Conservation (phyloP, 1,140 invertebrate species). For the Bombyx mandarina region DNA sequence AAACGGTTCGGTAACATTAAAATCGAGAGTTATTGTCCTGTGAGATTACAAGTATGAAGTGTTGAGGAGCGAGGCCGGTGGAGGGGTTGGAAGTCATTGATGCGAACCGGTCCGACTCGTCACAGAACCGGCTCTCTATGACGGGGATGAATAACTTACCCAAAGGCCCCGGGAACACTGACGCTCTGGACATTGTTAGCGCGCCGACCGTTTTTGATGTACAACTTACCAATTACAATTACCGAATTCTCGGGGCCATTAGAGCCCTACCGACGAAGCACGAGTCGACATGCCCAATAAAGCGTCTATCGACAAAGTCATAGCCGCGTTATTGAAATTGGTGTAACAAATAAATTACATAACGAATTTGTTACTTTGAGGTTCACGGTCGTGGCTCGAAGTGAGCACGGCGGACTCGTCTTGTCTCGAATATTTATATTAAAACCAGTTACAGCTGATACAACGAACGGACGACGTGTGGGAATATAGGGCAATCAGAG, state of each 20-base stretch:
- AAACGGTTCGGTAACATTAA: conserved; percentile 29
- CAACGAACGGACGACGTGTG: not conserved
- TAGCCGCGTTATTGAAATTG: too few species aligned
- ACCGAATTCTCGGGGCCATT: too few species aligned
- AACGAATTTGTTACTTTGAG: too few species aligned
- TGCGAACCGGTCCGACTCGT: conserved; percentile 58
- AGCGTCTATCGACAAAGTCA: too few species aligned
- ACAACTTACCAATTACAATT: too few species aligned
- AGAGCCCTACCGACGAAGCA: too few species aligned
- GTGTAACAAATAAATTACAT: too few species aligned
- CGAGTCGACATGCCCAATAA: too few species aligned
- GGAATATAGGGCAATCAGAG: not conserved
- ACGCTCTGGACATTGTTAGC: conserved; percentile 4
- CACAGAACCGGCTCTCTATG: conserved; percentile 50
- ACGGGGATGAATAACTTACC: conserved; percentile 61
- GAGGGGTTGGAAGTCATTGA: conserved; percentile 61
- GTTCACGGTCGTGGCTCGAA: too few species aligned
- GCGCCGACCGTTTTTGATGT: conserved; percentile 10
- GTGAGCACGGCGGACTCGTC: too few species aligned
- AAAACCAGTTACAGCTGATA: not conserved
- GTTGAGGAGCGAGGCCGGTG: conserved; percentile 38
- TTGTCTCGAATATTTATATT: not conserved
- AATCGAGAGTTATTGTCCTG: conserved; percentile 54
- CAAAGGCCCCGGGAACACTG: conserved; percentile 31
- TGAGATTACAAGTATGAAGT: conserved; percentile 39